These are phyloP conservation scores for Hydrocynus forskahlii DNA, from an alignment of 2,797 vertebrate genomes.

Conservation along the genomic window DNA sequence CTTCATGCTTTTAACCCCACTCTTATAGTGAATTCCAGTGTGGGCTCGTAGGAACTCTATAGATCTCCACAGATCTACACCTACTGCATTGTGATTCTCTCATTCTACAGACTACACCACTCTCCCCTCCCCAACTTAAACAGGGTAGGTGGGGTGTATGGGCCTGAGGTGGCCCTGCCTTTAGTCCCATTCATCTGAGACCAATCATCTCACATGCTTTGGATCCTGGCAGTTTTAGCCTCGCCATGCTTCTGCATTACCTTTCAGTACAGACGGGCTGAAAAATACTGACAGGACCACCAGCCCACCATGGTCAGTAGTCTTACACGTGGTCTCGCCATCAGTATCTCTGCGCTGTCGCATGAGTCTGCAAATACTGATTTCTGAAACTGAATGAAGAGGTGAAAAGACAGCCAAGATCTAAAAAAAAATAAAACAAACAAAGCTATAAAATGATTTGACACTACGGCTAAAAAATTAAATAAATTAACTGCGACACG, in stretches of 20 bases:
- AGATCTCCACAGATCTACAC: background rate
- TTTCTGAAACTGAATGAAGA: slow-evolving; percentile 28
- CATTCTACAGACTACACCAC: background rate
- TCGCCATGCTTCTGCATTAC: background rate
- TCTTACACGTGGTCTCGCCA: slow-evolving; percentile 18
- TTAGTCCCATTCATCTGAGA: slow-evolving; percentile 12
- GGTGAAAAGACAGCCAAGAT: background rate
- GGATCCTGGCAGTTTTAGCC: slow-evolving; percentile 2
- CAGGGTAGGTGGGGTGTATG: background rate
- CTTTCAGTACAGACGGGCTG: slow-evolving; percentile 7
- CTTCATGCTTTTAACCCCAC: background rate
- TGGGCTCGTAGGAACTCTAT: background rate
- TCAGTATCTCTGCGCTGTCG: slow-evolving; percentile 41
- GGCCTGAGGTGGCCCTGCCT: background rate
- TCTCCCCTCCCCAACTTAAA: background rate
- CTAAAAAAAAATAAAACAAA: background rate
- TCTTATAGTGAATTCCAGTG: background rate
- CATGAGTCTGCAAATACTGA: slow-evolving; percentile 48
- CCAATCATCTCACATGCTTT: slow-evolving; percentile 2
- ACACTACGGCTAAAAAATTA: slow-evolving; percentile 15
- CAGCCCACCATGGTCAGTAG: slow-evolving; percentile 20
- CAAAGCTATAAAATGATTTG: slow-evolving; percentile 20
- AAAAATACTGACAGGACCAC: slow-evolving; percentile 18
- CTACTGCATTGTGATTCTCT: background rate
- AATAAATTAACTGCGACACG: slow-evolving; percentile 40